Base-by-base conservation (phyloP, 2,797 vertebrate species). In the Cynodonichthys magdalenae region DNA sequence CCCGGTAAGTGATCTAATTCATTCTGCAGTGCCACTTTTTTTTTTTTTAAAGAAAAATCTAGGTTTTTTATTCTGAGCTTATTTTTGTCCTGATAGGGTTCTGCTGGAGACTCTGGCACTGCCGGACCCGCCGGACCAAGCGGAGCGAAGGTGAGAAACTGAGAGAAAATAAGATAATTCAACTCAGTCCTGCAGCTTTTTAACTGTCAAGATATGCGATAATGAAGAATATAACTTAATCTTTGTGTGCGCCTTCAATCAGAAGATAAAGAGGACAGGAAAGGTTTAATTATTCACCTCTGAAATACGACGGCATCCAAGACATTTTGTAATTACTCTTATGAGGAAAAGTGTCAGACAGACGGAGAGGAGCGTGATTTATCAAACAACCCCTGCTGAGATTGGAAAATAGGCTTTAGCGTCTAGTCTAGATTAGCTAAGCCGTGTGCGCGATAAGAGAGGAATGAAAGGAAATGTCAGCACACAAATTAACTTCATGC, bases 31-130 rank as follows among this genome's bases (percentile, higher is more conserved):
- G 18, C 6, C 4, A 29, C 6, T 39, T 47, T 15, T 31, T 1
- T 57, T n/a, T 36, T 31, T 31, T 1, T 57, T 17, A 31, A 3
- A 14, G 5, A 51, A 24, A 24, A 24, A 24, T 58, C 69, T 66
- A 36, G n/a, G 11, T 29, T 17, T 11, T 48, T 57, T 70, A 51
- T 82, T 45, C 46, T 53, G 39, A 36, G 12, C 1, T 28, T 14
- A 29, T 56, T 51, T 44, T 60, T 54, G 4, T 71, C 64, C 66
- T 73, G 56, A 77, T 81, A 98, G 97, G 97, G 97, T 84, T 59
- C 95, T 59, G 63, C 95, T 86, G 97, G 97, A 92, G 97, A 99
- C 71, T 69, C 94, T 87, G 97, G 97, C 46, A 41, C 94, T 83
- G 57, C 95, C 0, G 96, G 97, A 77, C 94, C 96, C 15, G 83